A percentile compares a stretch with the other conserved stretches of the same genome.
Conservation (phyloP, 2,888 invertebrate genomes). For the Taenaris catops region DNA sequence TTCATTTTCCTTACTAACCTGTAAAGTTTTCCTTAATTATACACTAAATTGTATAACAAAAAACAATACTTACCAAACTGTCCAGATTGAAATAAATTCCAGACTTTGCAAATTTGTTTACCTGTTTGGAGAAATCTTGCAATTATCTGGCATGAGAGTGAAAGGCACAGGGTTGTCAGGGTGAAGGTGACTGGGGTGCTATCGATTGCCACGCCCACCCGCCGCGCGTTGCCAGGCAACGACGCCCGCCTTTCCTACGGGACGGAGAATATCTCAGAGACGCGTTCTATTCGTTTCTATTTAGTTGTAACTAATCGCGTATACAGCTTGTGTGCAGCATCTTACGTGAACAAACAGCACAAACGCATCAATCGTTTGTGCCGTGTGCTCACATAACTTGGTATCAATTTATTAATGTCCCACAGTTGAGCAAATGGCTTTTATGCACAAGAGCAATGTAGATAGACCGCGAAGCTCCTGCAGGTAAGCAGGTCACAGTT, state of each 20-base stretch:
- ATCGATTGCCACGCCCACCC: constrained; percentile 86
- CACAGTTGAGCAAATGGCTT: too few relatives aligned
- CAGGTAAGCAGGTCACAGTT: too few relatives aligned
- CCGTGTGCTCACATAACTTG: too few relatives aligned
- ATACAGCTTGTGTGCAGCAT: too few relatives aligned
- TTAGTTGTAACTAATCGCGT: too few relatives aligned
- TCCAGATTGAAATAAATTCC: constrained; percentile 9
- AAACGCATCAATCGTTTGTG: too few relatives aligned
- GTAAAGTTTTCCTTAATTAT: too few relatives aligned
- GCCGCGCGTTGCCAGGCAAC: constrained; percentile 79
- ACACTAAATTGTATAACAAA: not conserved
- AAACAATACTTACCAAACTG: constrained; percentile 1
- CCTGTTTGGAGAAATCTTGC: constrained; percentile 5
- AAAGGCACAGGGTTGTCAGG: constrained; percentile 47
- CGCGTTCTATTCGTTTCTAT: not conserved
- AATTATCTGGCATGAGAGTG: constrained; percentile 24
- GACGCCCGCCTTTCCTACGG: constrained; percentile 34
- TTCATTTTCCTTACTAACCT: too few relatives aligned
- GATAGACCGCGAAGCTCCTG: too few relatives aligned
- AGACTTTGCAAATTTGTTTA: constrained; percentile 8
- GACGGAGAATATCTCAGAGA: constrained; percentile 23
- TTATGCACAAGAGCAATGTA: too few relatives aligned
- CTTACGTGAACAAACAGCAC: too few relatives aligned
- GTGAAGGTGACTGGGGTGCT: constrained; percentile 71
- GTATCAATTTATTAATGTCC: too few relatives aligned